A percentile compares a stretch with the other conserved stretches of the same genome.
phyloP scores from a whole-genome alignment of 2,113 vertebrate genomes.

The Urocynchramus pylzowi region DNA sequence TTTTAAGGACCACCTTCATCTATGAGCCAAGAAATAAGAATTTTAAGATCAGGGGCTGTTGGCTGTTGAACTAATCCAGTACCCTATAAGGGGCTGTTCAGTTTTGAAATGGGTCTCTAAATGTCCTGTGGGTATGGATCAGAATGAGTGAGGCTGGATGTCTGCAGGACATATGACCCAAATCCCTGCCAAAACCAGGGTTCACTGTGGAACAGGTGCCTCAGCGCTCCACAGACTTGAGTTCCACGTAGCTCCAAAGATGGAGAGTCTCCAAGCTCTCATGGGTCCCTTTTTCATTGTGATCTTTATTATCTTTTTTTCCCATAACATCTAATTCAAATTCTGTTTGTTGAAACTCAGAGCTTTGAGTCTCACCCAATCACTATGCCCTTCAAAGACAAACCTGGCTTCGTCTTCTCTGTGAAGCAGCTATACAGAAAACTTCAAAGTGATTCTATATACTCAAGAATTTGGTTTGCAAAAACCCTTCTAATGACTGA shows the following conservation, averaged over 20 bases:
- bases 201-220: background rate
- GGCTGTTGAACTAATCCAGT: background rate
- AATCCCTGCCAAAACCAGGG: background rate
- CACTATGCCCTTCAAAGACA: background rate
- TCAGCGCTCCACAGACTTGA: background rate
- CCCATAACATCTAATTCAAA: background rate
- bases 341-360: conserved; percentile 13
- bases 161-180: background rate
- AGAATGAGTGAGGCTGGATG: background rate
- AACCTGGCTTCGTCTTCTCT: background rate
- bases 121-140: background rate
- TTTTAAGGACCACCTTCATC: background rate
- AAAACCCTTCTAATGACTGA: conserved; percentile 8
- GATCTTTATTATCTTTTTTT: background rate
- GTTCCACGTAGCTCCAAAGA: background rate
- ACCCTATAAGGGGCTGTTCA: background rate
- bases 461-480: conserved; percentile 24
- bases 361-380: background rate
- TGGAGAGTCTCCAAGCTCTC: background rate
- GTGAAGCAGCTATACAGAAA: background rate
- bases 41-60: background rate
- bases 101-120: background rate
- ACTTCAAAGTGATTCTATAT: conserved; percentile 22
- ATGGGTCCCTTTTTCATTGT: background rate
- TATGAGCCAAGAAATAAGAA: background rate